phyloP scores from a whole-genome alignment of 2,888 invertebrate species.

The Sialis lutaria region DNA sequence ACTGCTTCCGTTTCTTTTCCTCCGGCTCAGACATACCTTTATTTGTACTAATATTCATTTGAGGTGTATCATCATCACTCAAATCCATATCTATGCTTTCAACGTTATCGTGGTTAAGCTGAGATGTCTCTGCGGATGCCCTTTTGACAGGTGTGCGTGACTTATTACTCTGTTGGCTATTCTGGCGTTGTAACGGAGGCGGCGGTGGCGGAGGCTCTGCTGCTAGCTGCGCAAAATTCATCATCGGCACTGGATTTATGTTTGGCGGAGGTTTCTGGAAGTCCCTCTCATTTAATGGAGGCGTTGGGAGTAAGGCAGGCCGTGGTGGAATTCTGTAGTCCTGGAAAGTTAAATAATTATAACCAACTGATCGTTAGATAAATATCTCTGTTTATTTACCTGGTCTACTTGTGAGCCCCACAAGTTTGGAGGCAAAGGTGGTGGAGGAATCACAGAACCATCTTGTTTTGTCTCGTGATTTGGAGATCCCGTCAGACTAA shows the following conservation, averaged over 20 bases:
- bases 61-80: conserved; percentile 53
- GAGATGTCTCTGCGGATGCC: conserved; percentile 3
- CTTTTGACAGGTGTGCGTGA: conserved; percentile 8
- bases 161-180: background rate
- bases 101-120: conserved; percentile 41
- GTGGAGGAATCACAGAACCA: conserved; percentile 6
- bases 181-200: conserved; percentile 17
- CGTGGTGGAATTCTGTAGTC: conserved; percentile 6
- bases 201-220: conserved; percentile 29
- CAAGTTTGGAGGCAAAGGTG: conserved; percentile 17
- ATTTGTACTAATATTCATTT: background rate
- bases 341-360: conserved; percentile 6
- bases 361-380: background rate
- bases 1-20: background rate
- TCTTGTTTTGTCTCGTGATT: conserved; percentile 13
- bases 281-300: background rate
- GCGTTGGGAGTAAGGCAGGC: background rate
- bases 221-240: conserved; percentile 8
- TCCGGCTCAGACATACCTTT: background rate
- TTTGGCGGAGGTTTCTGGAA: background rate
- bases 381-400: conserved; percentile 15
- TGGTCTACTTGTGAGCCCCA: conserved; percentile 19
- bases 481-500: conserved; percentile 63
- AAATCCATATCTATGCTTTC: conserved; percentile 77
- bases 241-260: background rate